Base-by-base conservation (phyloP, 2,797 vertebrate species). In the Corythornis leucogaster region DNA sequence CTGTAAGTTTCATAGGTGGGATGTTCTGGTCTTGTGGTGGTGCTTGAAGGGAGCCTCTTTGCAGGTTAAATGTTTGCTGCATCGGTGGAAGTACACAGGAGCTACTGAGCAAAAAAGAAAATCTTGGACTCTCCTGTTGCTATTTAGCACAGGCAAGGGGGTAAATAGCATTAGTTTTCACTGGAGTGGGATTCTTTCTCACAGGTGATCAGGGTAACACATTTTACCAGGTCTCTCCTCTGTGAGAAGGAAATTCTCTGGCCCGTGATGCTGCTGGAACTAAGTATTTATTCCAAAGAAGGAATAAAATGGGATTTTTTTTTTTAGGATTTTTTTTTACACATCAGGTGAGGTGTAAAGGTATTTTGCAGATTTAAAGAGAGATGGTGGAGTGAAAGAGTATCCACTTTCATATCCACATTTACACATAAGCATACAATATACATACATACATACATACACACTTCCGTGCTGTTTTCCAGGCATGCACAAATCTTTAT, bases 41-140 rank as follows among this genome's bases (percentile, higher is more conserved):
- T 64, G 54, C 16, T 75, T 16, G 11, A 8, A 5, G 9, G 24
- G 18, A 66, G 24, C 16, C 19, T 75, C 38, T 68, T 28, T 0
- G 0, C 12, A 62, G 21, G 8, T 43, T 54, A 26, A 10, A 10
- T 0, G 0, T 33, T 84, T 2, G 2, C 33, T 68, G 62, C 2
- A 0, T 15, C 1, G 2, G 12, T 55, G 24, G 12, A 59, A 74
- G 25, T 15, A n/a, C 15, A 33, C 3, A 25, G 57, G 30, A 25
- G 12, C 54, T 33, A 28, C 1, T 38, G 55, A 55, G 30, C 11
- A 33, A 59, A 87, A 79, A 87, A 79, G 11, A 8, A 45, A 87
- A 9, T n/a, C 42, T 53, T 55, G 28, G 11, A 46, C 59, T 78
- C 3, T 67, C 6, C 21, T 42, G 20, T 30, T 3, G 0, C 22